Percentiles rank a stretch among this genome's conserved stretches.
Conservation (phyloP, 2,113 vertebrate species). For the Cebus imitator region DNA sequence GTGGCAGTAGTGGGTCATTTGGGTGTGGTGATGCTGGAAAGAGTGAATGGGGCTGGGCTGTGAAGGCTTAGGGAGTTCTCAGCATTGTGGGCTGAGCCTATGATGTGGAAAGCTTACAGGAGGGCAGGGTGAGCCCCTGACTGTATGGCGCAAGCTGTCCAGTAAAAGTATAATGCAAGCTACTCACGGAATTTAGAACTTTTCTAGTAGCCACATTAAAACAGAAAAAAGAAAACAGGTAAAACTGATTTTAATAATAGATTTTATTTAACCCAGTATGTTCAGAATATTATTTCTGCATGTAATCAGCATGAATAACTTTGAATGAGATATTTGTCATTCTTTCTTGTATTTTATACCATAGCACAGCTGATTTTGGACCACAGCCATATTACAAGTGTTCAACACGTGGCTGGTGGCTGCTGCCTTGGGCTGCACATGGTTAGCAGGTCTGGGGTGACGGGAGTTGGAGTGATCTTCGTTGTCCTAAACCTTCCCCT, state of each 20-base stretch:
- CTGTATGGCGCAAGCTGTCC: too few species aligned
- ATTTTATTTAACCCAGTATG: background rate
- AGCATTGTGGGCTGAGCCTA: rapidly evolving
- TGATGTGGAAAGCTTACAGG: background rate
- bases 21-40: background rate
- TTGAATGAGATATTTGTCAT: background rate
- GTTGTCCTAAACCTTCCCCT: background rate
- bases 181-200: background rate
- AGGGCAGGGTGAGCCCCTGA: background rate
- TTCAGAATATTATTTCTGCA: background rate
- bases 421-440: background rate
- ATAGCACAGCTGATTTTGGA: background rate
- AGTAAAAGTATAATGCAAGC: background rate
- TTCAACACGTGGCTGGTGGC: background rate
- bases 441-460: background rate
- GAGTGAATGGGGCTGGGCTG: background rate
- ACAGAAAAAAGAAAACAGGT: background rate
- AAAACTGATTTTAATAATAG: background rate
- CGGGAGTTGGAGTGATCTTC: background rate
- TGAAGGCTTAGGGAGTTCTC: background rate
- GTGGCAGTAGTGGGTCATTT: background rate
- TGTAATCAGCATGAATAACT: background rate
- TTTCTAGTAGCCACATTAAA: background rate
- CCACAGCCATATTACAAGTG: background rate
- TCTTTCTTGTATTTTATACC: background rate